phyloP scores from a whole-genome alignment of 2,113 vertebrate genomes.

The Hydropotes inermis region DNA sequence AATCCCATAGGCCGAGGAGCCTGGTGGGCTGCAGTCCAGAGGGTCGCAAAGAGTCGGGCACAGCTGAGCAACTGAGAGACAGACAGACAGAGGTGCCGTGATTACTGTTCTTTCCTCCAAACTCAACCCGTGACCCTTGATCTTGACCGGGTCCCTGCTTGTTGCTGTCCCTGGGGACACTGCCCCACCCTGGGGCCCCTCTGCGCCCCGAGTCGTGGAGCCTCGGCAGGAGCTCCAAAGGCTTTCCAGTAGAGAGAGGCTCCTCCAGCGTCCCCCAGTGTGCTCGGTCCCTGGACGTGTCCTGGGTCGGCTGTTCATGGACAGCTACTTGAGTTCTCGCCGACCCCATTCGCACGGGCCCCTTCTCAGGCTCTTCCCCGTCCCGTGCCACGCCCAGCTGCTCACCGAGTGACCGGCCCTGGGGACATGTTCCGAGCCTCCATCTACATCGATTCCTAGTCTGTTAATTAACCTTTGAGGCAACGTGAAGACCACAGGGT shows the following conservation, averaged over 20 bases:
- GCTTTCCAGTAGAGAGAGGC: not conserved
- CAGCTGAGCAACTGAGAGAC: not conserved
- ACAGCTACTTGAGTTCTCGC: not conserved
- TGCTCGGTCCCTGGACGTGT: not conserved
- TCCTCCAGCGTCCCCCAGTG: fast-evolving
- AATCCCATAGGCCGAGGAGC: not conserved
- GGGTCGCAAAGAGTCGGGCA: not conserved
- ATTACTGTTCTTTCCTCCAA: not conserved
- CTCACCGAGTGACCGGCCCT: not conserved
- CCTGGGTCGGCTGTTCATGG: not conserved
- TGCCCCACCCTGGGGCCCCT: not conserved
- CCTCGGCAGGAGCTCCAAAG: not conserved
- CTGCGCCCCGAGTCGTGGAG: not conserved
- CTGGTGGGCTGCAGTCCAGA: not conserved
- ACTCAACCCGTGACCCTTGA: not conserved
- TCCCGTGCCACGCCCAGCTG: fast-evolving
- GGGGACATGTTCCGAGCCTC: not conserved
- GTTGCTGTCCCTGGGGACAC: not conserved
- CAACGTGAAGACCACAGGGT: not conserved
- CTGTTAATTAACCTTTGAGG: not conserved
- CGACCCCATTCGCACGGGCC: fast-evolving
- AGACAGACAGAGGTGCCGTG: not conserved
- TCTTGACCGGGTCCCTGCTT: not conserved
- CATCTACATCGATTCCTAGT: not conserved
- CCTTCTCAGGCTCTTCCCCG: fast-evolving